phyloP scores from a whole-genome alignment of 2,113 vertebrate species.

The Pogona vitticeps region DNA sequence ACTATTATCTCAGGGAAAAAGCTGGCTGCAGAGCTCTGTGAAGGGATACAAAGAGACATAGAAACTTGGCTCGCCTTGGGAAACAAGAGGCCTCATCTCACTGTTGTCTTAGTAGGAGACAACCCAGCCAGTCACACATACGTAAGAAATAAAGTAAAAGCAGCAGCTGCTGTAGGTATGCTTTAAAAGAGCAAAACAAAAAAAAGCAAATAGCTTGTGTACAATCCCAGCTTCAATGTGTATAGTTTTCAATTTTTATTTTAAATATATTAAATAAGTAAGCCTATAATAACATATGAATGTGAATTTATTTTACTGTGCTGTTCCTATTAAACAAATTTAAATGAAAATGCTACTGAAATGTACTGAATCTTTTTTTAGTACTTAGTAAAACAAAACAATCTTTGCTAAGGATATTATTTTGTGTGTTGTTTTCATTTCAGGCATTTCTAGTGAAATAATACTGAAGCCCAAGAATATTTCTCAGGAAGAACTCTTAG shows the following conservation, averaged over 20 bases:
- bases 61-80: conserved; percentile 83
- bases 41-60: conserved; percentile 86
- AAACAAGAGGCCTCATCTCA: conserved; percentile 89
- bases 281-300: background rate
- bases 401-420: background rate
- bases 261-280: background rate
- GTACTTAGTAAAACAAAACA: background rate
- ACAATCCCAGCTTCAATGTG: background rate
- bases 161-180: conserved; percentile 87
- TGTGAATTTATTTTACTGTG: background rate
- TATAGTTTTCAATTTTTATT: background rate
- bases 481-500: conserved; percentile 89
- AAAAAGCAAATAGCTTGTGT: background rate
- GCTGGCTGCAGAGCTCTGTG: conserved; percentile 85
- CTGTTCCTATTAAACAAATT: background rate
- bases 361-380: background rate
- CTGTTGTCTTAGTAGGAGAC: conserved; percentile 88
- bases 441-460: conserved; percentile 85
- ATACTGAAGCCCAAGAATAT: conserved; percentile 83
- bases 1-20: conserved; percentile 87
- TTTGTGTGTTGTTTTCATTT: conserved; percentile 19
- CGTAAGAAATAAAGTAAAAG: conserved; percentile 89
- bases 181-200: background rate
- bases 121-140: conserved; percentile 89
- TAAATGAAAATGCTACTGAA: background rate